phyloP scores from a whole-genome alignment of 92 coral and sea anemone genomes.

The Epizoanthus stellaris region DNA sequence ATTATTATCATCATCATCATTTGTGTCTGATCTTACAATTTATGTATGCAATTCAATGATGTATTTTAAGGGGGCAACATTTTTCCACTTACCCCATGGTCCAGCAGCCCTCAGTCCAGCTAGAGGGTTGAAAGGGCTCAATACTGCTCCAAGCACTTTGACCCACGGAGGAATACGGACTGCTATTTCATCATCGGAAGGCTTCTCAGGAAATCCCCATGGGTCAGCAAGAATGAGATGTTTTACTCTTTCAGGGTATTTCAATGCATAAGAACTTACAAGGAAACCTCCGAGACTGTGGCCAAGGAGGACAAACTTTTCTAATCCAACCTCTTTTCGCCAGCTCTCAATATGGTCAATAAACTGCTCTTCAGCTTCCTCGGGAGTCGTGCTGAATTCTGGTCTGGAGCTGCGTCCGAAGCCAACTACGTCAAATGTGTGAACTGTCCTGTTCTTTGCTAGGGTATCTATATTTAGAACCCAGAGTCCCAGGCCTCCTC shows the following conservation, averaged over 20 bases:
- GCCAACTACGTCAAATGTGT: conserved; percentile 88
- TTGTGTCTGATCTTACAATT: no score
- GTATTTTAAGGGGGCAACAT: background rate
- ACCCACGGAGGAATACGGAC: conserved; percentile 84
- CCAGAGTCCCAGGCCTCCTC: conserved; percentile 97
- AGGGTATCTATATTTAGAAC: conserved; percentile 83
- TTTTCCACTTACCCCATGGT: conserved; percentile 81
- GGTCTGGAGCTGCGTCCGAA: conserved; percentile 98
- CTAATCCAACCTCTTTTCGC: conserved; percentile 83
- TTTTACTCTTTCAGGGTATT: conserved; percentile 82
- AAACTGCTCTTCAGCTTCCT: conserved; percentile 81
- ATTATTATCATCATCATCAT: no score
- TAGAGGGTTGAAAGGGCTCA: conserved; percentile 87
- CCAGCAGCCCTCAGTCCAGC: conserved; percentile 96
- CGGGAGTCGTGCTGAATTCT: conserved; percentile 67
- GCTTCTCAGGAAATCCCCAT: conserved; percentile 93
- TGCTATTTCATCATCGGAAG: conserved; percentile 69
- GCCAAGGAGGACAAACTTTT: conserved; percentile 86
- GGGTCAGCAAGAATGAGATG: conserved; percentile 91
- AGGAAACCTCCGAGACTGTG: conserved; percentile 97
- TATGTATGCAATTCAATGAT: background rate
- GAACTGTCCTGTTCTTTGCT: conserved; percentile 79
- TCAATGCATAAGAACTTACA: conserved; percentile 83
- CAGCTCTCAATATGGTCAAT: conserved; percentile 85
- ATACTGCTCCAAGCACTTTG: conserved; percentile 75